Evolutionary conservation across 2,113 vertebrate species (phyloP).

Genomic region (Pelmatolapia mariae): DNA sequence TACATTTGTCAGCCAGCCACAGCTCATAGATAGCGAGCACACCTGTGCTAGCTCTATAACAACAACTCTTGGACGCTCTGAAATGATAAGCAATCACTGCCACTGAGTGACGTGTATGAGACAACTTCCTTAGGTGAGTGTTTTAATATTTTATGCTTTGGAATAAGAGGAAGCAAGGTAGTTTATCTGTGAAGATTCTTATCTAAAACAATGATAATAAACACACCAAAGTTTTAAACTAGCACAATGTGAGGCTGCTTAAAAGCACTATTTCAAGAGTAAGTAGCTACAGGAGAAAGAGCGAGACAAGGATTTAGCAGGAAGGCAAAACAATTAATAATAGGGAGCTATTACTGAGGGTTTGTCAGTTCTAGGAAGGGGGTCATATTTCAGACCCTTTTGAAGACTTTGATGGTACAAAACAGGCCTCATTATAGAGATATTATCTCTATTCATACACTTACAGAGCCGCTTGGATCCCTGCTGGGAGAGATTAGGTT

Average conservation of each 20-base stretch:
- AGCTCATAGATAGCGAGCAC: constrained; percentile 6
- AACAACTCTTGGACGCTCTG: background rate
- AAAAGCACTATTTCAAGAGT: constrained; percentile 28
- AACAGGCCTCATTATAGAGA: constrained; percentile 82
- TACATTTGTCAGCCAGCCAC: constrained; percentile 36
- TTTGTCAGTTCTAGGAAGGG: constrained; percentile 71
- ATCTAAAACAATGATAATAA: constrained; percentile 1
- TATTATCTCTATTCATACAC: constrained; percentile 85
- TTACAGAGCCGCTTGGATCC: constrained; percentile 74
- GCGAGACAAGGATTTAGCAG: constrained; percentile 48
- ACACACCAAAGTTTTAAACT: background rate
- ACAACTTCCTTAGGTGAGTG: background rate
- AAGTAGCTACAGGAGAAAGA: constrained; percentile 10
- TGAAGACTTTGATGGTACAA: constrained; percentile 80
- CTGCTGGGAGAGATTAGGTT: constrained; percentile 81
- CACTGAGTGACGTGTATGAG: background rate
- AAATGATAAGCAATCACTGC: background rate
- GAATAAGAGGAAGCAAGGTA: background rate
- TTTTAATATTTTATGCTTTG: background rate
- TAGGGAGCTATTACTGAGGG: constrained; percentile 73
- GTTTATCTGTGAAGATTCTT: background rate
- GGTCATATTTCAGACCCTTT: constrained; percentile 78
- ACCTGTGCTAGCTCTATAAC: constrained; percentile 30
- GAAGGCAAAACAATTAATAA: constrained; percentile 78
- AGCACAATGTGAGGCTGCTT: background rate